Percentiles rank a stretch among this genome's conserved stretches.
phyloP scores from a whole-genome alignment of 1,140 invertebrate genomes.

The Atopsyche davidsoni region DNA sequence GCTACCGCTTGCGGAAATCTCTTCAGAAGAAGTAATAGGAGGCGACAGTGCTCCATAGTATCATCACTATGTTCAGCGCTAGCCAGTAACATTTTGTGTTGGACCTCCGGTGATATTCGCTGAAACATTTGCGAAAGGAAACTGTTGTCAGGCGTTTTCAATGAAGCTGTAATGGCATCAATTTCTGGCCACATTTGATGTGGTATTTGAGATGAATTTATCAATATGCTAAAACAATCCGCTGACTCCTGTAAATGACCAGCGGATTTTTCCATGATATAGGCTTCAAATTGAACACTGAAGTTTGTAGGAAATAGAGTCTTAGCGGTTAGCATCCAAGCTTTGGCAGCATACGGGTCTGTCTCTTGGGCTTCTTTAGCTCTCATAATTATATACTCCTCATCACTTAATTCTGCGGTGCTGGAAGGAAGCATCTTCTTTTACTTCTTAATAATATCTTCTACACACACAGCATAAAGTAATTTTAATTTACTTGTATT shows the following conservation, averaged over 20 bases:
- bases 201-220: slow-evolving; percentile 43
- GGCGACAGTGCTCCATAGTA: slow-evolving; percentile 78
- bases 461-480: too few species aligned
- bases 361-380: slow-evolving; percentile 64
- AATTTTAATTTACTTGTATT: too few species aligned
- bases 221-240: slow-evolving; percentile 65
- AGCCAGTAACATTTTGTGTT: slow-evolving; percentile 68
- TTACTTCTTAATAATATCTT: too few species aligned
- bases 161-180: slow-evolving; percentile 66
- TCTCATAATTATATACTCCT: slow-evolving; percentile 72
- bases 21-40: slow-evolving; percentile 69
- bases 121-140: slow-evolving; percentile 63
- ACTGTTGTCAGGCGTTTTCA: slow-evolving; percentile 53
- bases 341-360: slow-evolving; percentile 74
- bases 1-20: slow-evolving; percentile 74
- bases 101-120: slow-evolving; percentile 62
- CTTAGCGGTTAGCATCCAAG: slow-evolving; percentile 87
- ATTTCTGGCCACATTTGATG: slow-evolving; percentile 72
- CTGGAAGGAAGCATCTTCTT: slow-evolving; percentile 37
- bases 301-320: slow-evolving; percentile 81
- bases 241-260: slow-evolving; percentile 76
- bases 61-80: slow-evolving; percentile 82
- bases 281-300: slow-evolving; percentile 80
- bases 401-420: slow-evolving; percentile 45
- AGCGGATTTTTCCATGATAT: slow-evolving; percentile 70